Percentiles rank a stretch among this genome's conserved stretches.
These are phyloP conservation scores for Liodrosophila aerea DNA, from an alignment of 2,888 invertebrate species.

Conservation along the genomic window DNA sequence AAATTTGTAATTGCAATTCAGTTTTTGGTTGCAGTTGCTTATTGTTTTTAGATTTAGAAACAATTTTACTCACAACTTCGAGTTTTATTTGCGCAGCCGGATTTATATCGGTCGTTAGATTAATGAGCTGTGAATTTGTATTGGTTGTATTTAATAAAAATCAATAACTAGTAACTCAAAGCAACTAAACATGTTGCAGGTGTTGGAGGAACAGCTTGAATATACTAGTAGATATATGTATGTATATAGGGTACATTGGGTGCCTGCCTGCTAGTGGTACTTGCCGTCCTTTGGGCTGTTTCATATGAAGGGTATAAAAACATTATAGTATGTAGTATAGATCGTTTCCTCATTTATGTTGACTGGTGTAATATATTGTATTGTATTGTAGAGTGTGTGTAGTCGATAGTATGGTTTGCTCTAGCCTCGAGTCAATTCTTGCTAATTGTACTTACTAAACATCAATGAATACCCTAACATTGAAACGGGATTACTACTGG, in stretches of 20 bases:
- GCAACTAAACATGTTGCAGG: conserved; percentile 48
- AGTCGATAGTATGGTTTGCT: background rate
- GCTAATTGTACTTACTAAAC: conserved; percentile 63
- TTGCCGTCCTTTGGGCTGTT: conserved; percentile 47
- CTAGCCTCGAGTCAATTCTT: conserved; percentile 23
- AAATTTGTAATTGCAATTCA: background rate
- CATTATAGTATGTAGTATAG: conserved; percentile 44
- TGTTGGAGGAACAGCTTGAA: conserved; percentile 11
- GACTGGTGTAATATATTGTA: background rate
- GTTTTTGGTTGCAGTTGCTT: conserved; percentile 43
- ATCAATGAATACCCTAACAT: conserved; percentile 41
- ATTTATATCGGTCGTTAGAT: conserved; percentile 76
- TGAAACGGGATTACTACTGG: conserved; percentile 2
- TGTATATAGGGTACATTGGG: conserved; percentile 15
- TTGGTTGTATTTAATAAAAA: conserved; percentile 68
- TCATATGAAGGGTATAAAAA: conserved; percentile 70
- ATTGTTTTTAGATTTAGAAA: conserved; percentile 21
- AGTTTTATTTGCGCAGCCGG: conserved; percentile 69
- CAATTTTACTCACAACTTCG: conserved; percentile 62
- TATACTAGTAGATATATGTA: conserved; percentile 11
- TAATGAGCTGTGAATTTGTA: conserved; percentile 74
- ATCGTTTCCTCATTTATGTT: conserved; percentile 25
- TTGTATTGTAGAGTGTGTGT: conserved; percentile 18
- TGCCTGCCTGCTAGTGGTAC: conserved; percentile 31
- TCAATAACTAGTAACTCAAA: conserved; percentile 55